phyloP scores from a whole-genome alignment of 2,888 invertebrate species.

The Aethes cnicana region DNA sequence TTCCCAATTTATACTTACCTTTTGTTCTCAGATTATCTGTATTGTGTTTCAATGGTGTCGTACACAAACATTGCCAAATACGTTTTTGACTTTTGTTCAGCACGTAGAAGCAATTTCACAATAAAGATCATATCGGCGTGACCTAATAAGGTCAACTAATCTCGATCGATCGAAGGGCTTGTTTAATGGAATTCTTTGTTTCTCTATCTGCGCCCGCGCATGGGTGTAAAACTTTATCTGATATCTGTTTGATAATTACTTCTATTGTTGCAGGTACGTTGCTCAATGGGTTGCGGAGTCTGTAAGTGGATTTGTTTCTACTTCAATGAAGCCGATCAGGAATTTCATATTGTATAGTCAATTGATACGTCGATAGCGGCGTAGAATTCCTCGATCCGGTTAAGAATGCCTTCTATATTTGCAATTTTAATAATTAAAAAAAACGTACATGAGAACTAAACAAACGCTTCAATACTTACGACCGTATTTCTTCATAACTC shows the following conservation, averaged over 20 bases:
- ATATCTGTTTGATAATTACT: slow-evolving; percentile 52
- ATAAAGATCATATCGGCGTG: slow-evolving; percentile 18
- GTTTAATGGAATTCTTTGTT: slow-evolving; percentile 31
- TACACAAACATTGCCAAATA: slow-evolving; percentile 2
- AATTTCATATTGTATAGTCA: no score
- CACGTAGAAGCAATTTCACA: slow-evolving; percentile 13
- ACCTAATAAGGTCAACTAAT: slow-evolving; percentile 28
- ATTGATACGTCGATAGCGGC: no score
- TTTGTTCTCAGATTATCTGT: no score
- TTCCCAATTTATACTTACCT: no score
- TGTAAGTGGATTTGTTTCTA: slow-evolving; percentile 39
- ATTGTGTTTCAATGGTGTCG: neutral
- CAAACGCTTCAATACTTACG: no score
- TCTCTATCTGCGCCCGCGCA: slow-evolving; percentile 40
- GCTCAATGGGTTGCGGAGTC: slow-evolving; percentile 46
- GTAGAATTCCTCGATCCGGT: no score
- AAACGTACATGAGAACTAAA: no score
- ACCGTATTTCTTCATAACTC: no score
- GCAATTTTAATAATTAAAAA: no score
- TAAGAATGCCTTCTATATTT: no score
- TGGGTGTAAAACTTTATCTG: slow-evolving; percentile 46
- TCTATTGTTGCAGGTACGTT: slow-evolving; percentile 73
- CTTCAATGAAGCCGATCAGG: slow-evolving; percentile 1
- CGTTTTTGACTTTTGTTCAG: slow-evolving; percentile 7
- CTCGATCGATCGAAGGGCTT: slow-evolving; percentile 26